These are phyloP conservation scores for Phaethon lepturus DNA, from an alignment of 2,113 vertebrate species.

Conservation along the genomic window DNA sequence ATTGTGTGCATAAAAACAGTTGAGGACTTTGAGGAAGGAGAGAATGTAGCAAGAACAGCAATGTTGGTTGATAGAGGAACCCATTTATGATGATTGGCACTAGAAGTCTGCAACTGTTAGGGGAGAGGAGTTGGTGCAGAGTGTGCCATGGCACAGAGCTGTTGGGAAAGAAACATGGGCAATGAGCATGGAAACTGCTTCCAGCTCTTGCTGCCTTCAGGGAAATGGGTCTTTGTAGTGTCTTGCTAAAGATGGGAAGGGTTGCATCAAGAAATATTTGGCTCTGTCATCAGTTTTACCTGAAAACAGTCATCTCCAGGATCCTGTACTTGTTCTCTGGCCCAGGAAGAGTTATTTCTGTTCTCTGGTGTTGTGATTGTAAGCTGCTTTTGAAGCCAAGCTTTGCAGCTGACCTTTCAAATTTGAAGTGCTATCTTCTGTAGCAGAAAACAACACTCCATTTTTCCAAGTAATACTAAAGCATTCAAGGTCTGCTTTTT, in stretches of 20 bases:
- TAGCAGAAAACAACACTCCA: not conserved
- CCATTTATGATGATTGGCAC: not conserved
- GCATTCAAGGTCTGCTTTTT: conserved; percentile 4
- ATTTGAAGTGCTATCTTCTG: conserved; percentile 13
- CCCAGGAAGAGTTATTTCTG: not conserved
- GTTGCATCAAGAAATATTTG: not conserved
- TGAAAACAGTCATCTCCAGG: not conserved
- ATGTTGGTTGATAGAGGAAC: not conserved
- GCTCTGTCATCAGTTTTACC: not conserved
- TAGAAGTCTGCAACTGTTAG: not conserved
- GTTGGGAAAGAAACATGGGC: accelerated
- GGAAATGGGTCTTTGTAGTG: not conserved
- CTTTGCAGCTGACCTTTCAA: conserved; percentile 51
- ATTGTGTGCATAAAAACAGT: not conserved
- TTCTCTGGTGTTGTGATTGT: not conserved
- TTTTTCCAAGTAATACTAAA: not conserved
- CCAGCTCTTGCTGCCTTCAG: not conserved
- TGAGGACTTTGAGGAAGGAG: not conserved
- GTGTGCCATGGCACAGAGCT: not conserved
- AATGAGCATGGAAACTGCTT: not conserved
- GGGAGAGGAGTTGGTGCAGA: not conserved
- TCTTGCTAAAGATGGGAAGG: not conserved
- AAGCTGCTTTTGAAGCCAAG: conserved; percentile 33
- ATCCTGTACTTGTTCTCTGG: not conserved
- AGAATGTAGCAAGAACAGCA: not conserved